A percentile compares a stretch with the other conserved stretches of the same genome.
phyloP scores from a whole-genome alignment of 2,888 invertebrate species.

The Metalampra italica region DNA sequence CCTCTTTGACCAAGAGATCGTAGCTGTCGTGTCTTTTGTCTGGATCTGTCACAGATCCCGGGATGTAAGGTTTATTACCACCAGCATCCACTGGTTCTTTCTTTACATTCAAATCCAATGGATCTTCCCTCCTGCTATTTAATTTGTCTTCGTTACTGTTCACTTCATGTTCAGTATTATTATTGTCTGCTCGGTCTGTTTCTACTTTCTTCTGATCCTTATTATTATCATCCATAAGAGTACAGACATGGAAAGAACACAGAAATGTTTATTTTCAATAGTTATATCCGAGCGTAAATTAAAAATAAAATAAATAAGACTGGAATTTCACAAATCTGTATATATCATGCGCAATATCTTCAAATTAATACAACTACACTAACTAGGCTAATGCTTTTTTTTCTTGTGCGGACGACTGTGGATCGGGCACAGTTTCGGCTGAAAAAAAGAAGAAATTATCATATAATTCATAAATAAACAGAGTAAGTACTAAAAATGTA shows the following conservation, averaged over 20 bases:
- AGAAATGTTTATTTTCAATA: constrained; percentile 8
- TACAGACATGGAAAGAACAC: constrained; percentile 64
- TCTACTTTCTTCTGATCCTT: constrained; percentile 21
- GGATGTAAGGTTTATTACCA: constrained; percentile 70
- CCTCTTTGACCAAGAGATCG: constrained; percentile 58
- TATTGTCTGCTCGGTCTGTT: constrained; percentile 10
- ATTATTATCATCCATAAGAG: constrained; percentile 51
- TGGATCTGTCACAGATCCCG: constrained; percentile 76
- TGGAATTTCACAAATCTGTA: constrained; percentile 1
- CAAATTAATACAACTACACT: background rate
- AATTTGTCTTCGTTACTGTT: constrained; percentile 13
- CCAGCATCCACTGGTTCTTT: constrained; percentile 51
- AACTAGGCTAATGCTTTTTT: constrained; percentile 16
- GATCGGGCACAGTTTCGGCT: constrained; percentile 53
- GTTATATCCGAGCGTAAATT: constrained; percentile 3
- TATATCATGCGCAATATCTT: background rate
- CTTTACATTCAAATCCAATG: constrained; percentile 42
- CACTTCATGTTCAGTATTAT: constrained; percentile 17
- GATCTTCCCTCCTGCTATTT: constrained; percentile 31
- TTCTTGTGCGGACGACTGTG: constrained; percentile 40
- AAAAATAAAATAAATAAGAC: constrained; percentile 6
- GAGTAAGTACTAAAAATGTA: background rate
- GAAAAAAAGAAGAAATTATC: constrained; percentile 43
- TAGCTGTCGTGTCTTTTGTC: constrained; percentile 70
- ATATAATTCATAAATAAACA: background rate